Conservation (phyloP, 2,888 invertebrate genomes). For the Nineta flava region DNA sequence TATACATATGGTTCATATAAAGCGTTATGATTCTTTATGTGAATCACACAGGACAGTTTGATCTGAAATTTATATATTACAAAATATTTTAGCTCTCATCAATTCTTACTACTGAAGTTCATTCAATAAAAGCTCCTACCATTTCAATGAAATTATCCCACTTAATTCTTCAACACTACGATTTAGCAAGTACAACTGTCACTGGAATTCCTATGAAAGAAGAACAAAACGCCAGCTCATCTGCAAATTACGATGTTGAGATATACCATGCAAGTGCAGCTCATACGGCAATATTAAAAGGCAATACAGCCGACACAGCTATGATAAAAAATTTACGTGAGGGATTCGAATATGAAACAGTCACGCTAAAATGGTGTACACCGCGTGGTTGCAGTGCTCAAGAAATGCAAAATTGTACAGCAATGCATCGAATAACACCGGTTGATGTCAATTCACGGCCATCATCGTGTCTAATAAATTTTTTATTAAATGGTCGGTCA, state of each 20-base stretch:
- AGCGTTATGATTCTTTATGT: neutral
- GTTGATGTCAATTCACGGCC: slow-evolving; percentile 94
- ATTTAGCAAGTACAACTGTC: slow-evolving; percentile 88
- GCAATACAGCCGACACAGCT: slow-evolving; percentile 43
- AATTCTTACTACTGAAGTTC: slow-evolving; percentile 61
- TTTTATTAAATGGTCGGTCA: slow-evolving; percentile 85
- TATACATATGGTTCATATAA: neutral
- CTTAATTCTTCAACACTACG: slow-evolving; percentile 70
- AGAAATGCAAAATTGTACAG: slow-evolving; percentile 69
- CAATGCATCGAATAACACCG: slow-evolving; percentile 82
- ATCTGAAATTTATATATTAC: neutral
- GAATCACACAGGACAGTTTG: neutral
- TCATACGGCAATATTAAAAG: slow-evolving; percentile 62
- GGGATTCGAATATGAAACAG: slow-evolving; percentile 62
- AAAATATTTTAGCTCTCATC: slow-evolving; percentile 40
- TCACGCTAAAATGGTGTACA: slow-evolving; percentile 93
- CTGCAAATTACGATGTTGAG: slow-evolving; percentile 97
- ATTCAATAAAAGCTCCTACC: slow-evolving; percentile 58
- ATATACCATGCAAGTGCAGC: slow-evolving; percentile 80
- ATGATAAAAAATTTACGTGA: slow-evolving; percentile 50
- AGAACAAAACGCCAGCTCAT: slow-evolving; percentile 94
- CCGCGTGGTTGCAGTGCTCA: slow-evolving; percentile 72
- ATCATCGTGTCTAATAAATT: slow-evolving; percentile 93
- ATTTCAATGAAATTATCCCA: slow-evolving; percentile 60
- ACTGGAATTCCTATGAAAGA: slow-evolving; percentile 99